Percentiles rank a stretch among this genome's conserved stretches.
Evolutionary conservation across 2,888 invertebrate species (phyloP).

Genomic region (Trissolcus japonicus): DNA sequence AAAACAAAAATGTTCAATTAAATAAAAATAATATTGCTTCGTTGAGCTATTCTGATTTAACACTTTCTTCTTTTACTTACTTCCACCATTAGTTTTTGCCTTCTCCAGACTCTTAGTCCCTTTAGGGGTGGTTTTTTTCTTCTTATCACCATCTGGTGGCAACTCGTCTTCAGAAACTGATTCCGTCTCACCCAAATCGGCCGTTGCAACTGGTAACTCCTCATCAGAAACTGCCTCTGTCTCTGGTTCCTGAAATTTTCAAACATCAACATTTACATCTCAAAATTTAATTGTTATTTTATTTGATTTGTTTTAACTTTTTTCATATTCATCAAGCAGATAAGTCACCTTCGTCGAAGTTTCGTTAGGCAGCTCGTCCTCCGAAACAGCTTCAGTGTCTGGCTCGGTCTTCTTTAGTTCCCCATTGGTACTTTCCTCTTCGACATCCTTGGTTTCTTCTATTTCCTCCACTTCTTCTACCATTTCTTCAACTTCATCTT

Average conservation of each 20-base stretch:
- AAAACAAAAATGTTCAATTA: neutral
- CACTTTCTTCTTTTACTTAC: slow-evolving; percentile 59
- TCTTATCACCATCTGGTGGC: slow-evolving; percentile 79
- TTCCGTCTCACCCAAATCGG: slow-evolving; percentile 89
- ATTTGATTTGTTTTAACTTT: neutral
- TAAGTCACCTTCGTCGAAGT: slow-evolving; percentile 71
- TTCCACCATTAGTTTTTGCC: slow-evolving; percentile 75
- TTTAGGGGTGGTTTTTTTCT: slow-evolving; percentile 79
- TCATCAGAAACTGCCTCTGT: slow-evolving; percentile 92
- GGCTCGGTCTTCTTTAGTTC: slow-evolving; percentile 79
- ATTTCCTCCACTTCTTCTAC: slow-evolving; percentile 63
- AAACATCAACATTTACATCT: no score
- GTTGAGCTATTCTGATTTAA: neutral
- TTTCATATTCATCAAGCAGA: neutral
- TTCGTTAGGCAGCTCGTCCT: slow-evolving; percentile 82
- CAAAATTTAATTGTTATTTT: slow-evolving; percentile 43
- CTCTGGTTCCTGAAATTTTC: slow-evolving; percentile 87
- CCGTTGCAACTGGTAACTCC: slow-evolving; percentile 85
- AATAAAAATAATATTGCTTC: neutral
- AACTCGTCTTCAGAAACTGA: slow-evolving; percentile 91
- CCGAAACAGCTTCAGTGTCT: slow-evolving; percentile 90
- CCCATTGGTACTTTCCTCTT: slow-evolving; percentile 53
- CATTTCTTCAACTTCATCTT: slow-evolving; percentile 1
- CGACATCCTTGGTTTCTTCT: slow-evolving; percentile 48
- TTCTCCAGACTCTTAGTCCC: slow-evolving; percentile 69